A percentile compares a stretch with the other conserved stretches of the same genome.
Evolutionary conservation across 1,140 invertebrate species (phyloP).

Genomic region (Halictus rubicundus): DNA sequence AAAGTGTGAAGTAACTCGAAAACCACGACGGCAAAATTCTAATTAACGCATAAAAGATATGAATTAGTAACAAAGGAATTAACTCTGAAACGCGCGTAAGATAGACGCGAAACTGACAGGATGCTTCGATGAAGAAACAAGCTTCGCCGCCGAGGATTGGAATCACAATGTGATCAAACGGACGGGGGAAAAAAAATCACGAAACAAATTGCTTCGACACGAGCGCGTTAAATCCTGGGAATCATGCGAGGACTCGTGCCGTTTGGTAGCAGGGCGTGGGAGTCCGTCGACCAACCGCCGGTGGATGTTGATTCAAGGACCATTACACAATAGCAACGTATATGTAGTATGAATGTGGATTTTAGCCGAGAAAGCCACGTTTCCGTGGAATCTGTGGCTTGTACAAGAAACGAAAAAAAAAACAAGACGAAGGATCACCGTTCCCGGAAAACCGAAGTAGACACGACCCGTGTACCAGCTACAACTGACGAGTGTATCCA

Average conservation of each 20-base stretch:
- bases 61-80: no score
- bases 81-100: neutral
- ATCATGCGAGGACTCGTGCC: conserved; percentile 60
- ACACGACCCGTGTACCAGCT: conserved; percentile 12
- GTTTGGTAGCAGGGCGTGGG: conserved; percentile 61
- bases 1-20: no score
- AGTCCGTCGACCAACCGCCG: conserved; percentile 61
- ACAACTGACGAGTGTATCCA: conserved; percentile 15
- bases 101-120: neutral
- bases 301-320: conserved; percentile 65
- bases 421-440: conserved; percentile 10
- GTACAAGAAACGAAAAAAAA: conserved; percentile 40
- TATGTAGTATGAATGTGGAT: conserved; percentile 28
- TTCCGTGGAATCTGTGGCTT: conserved; percentile 56
- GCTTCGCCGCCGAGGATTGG: neutral
- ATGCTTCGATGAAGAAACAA: neutral
- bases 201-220: conserved; percentile 23
- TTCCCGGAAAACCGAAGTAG: conserved; percentile 27
- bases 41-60: no score
- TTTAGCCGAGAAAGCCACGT: conserved; percentile 66
- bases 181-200: neutral
- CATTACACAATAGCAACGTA: conserved; percentile 61
- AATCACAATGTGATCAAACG: neutral
- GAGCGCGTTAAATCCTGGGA: conserved; percentile 55
- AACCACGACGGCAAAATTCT: no score